A percentile compares a stretch with the other conserved stretches of the same genome.
Evolutionary conservation across 2,797 vertebrate species (phyloP).

Genomic region (Chiroxiphia lanceolata): DNA sequence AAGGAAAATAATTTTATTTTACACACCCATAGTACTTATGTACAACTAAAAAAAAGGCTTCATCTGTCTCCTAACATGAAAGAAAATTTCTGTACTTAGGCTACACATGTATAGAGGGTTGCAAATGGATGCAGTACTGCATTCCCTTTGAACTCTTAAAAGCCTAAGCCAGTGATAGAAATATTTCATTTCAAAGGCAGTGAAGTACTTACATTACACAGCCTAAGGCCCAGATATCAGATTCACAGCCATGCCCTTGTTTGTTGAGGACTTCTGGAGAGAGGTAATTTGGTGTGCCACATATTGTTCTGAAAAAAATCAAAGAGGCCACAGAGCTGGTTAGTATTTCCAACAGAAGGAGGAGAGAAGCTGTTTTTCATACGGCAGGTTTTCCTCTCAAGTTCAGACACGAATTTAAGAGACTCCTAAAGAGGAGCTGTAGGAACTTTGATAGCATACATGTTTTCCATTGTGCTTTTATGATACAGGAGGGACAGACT

Average conservation of each 20-base stretch:
- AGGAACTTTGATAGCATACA: not conserved
- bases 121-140: not conserved
- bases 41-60: not conserved
- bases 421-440: not conserved
- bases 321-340: not conserved
- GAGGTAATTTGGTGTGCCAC: conserved; percentile 98
- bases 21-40: not conserved
- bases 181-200: not conserved
- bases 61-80: not conserved
- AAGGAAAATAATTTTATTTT: not conserved
- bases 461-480: not conserved
- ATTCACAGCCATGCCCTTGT: conserved; percentile 97
- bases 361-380: not conserved
- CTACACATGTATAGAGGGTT: not conserved
- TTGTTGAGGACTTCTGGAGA: conserved; percentile 99
- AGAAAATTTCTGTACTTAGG: not conserved
- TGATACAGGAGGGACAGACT: not conserved
- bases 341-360: not conserved
- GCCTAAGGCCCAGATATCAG: conserved; percentile 97
- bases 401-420: not conserved
- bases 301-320: conserved; percentile 88
- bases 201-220: conserved; percentile 94
- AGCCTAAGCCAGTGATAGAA: not conserved
- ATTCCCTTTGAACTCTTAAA: not conserved
- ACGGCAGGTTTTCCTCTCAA: not conserved